Evolutionary conservation across 2,888 invertebrate genomes (phyloP).

Genomic region (Sceliomorpha sp.): DNA sequence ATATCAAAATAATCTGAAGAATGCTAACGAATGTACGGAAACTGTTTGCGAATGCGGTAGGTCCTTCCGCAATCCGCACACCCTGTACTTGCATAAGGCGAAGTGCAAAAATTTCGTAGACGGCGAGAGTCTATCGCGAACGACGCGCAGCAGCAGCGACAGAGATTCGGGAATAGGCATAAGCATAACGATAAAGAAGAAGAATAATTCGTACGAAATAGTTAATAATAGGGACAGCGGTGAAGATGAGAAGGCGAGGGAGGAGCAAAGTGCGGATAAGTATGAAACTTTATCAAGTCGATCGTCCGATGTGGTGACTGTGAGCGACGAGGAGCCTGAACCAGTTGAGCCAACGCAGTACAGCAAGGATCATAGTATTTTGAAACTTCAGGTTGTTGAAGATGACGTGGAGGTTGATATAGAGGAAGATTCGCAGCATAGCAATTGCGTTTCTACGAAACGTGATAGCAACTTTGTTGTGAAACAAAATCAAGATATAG

Average conservation of each 20-base stretch:
- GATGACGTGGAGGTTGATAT: constrained; percentile 69
- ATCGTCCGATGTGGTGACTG: constrained; percentile 49
- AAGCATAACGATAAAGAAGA: constrained; percentile 76
- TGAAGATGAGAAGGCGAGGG: constrained; percentile 56
- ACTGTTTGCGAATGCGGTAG: constrained; percentile 67
- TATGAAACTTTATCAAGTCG: constrained; percentile 37
- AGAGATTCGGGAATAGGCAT: constrained; percentile 72
- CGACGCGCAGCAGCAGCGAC: constrained; percentile 63
- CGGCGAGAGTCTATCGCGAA: constrained; percentile 3
- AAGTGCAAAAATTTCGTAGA: constrained; percentile 57
- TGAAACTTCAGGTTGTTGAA: constrained; percentile 57
- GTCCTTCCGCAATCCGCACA: constrained; percentile 67
- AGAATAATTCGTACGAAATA: constrained; percentile 75
- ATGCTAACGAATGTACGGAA: constrained; percentile 24
- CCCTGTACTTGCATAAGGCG: constrained; percentile 65
- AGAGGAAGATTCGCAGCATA: constrained; percentile 59
- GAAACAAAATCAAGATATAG: too few species aligned
- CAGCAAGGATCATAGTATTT: constrained; percentile 63
- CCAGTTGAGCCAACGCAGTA: constrained; percentile 49
- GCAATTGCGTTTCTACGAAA: constrained; percentile 6
- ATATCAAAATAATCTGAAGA: constrained; percentile 10
- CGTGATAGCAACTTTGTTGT: too few species aligned
- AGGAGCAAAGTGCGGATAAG: constrained; percentile 24
- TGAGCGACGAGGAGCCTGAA: constrained; percentile 14
- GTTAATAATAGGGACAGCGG: constrained; percentile 67